Base-by-base conservation (phyloP, 2,113 vertebrate species). In the Istiophorus platypterus region DNA sequence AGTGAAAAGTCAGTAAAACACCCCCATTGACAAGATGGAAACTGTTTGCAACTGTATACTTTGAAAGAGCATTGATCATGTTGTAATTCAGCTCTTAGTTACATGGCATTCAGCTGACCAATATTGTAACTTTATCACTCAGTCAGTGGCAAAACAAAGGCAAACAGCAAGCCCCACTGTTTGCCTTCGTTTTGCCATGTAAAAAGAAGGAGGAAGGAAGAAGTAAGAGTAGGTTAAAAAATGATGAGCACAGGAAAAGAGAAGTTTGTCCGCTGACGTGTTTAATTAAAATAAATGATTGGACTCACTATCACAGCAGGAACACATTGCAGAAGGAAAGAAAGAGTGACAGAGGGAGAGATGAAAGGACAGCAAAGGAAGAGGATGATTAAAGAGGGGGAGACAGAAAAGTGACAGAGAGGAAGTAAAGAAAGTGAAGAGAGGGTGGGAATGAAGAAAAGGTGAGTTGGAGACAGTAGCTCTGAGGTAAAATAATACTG, bases 211-310 rank as follows among this genome's bases (percentile, higher is more conserved):
- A 83, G 29, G 65, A n/a, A 67, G 10, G 39, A 80, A 67, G n/a
- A 78, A 78, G 37, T 29, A 39, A 62, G 49, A 62, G 61, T 42
- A 61, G 73, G 64, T 81, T 68, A 80, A 85, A 83, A 89, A 88
- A 83, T 81, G 75, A 86, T 80, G 81, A 91, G 79, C 58, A 78
- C 6, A 49, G 85, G 18, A 83, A 85, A 85, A 90, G 64, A 62
- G 20, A 83, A 86, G 79, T 86, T 76, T 89, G 78, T 83, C 73
- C 9, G 15, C 74, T 78, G 83, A 87, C 47, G n/a, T 88, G 72
- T 91, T 88, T 88, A 89, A 94, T 92, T 91, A 86, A 88, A 90
- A 90, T 89, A 82, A 90, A 90, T 84, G 87, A 80, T 76, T 88
- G 81, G 82, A 87, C 72, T 80, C 61, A 62, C 88, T 91, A 91